phyloP scores from a whole-genome alignment of 2,797 vertebrate species.

The Melanotaenia pygmaea region DNA sequence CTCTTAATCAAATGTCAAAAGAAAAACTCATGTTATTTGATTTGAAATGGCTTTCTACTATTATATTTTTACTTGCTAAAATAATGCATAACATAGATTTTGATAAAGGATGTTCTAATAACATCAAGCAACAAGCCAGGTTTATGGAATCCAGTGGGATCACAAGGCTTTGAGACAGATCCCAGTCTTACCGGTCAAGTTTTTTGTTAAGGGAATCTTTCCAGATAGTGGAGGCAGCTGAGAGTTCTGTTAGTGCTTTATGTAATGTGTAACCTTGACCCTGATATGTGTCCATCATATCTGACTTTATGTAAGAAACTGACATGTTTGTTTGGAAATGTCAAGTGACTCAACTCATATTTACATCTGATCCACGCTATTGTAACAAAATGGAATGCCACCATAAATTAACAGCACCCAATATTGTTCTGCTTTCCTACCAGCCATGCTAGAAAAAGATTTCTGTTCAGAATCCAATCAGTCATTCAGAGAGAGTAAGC shows the following conservation, averaged over 20 bases:
- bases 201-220: not conserved
- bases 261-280: not conserved
- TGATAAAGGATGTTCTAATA: no score
- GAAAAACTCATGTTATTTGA: no score
- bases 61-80: no score
- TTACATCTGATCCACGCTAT: slow-evolving; percentile 59
- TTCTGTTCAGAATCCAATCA: slow-evolving; percentile 76
- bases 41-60: no score
- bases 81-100: no score
- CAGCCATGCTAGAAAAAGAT: slow-evolving; percentile 60
- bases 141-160: no score
- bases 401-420: slow-evolving; percentile 65
- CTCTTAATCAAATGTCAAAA: no score
- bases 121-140: no score
- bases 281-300: slow-evolving; percentile 1
- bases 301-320: slow-evolving; percentile 28
- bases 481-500: slow-evolving; percentile 68
- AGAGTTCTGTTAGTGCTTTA: slow-evolving; percentile 1
- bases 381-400: slow-evolving; percentile 65
- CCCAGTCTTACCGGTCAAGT: no score
- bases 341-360: slow-evolving; percentile 66
- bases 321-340: slow-evolving; percentile 48
- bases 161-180: no score
- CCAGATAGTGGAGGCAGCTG: not conserved
- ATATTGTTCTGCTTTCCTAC: slow-evolving; percentile 71